Evolutionary conservation across 2,888 invertebrate species (phyloP).

Genomic region (Acleris cristana): DNA sequence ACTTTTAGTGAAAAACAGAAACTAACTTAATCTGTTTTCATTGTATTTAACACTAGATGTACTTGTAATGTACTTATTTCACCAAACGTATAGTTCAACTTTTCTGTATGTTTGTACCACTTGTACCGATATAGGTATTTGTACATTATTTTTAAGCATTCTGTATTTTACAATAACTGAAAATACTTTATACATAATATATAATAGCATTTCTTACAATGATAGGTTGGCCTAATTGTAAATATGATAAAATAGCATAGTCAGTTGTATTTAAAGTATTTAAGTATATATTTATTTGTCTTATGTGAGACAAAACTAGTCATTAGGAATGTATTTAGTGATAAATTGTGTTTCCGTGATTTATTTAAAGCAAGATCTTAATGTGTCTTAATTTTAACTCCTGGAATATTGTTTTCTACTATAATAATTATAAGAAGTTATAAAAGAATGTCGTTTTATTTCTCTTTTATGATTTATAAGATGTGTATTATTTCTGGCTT

Average conservation of each 20-base stretch:
- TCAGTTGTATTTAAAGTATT: slow-evolving; percentile 34
- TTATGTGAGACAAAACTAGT: slow-evolving; percentile 24
- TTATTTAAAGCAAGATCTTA: slow-evolving; percentile 26
- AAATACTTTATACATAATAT: slow-evolving; percentile 12
- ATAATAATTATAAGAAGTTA: slow-evolving; percentile 33
- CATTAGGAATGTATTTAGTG: slow-evolving; percentile 28
- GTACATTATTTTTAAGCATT: slow-evolving; percentile 19
- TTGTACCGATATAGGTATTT: neutral
- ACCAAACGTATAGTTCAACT: too few species aligned
- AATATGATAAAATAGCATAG: slow-evolving; percentile 42
- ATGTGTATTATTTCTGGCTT: too few species aligned
- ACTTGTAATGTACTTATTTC: too few species aligned
- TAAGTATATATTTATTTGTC: slow-evolving; percentile 47
- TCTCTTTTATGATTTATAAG: neutral
- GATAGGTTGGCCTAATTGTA: slow-evolving; percentile 51
- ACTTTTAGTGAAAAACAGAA: too few species aligned
- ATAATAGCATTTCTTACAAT: slow-evolving; percentile 61
- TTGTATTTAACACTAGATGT: too few species aligned
- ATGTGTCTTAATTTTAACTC: slow-evolving; percentile 25
- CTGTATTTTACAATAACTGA: slow-evolving; percentile 12
- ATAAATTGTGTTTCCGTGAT: slow-evolving; percentile 25
- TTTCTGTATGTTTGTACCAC: neutral
- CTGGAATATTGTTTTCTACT: slow-evolving; percentile 33
- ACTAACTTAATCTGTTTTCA: too few species aligned
- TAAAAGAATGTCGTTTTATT: slow-evolving; percentile 16